Evolutionary conservation across 2,113 vertebrate genomes (phyloP).

Genomic region (Spea multiplicata): DNA sequence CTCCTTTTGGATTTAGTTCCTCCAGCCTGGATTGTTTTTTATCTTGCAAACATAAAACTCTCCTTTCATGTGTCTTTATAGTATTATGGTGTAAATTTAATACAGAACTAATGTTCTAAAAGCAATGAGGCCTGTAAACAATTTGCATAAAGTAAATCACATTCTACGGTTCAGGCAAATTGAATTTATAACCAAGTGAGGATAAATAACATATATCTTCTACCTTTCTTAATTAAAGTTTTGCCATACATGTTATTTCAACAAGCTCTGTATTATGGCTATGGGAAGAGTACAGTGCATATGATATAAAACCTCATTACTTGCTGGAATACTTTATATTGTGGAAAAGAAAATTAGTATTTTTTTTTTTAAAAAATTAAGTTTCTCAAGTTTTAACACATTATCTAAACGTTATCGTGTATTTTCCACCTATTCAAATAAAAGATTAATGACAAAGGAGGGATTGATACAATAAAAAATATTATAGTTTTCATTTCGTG

Average conservation of each 20-base stretch:
- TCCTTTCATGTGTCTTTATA: slow-evolving; percentile 11
- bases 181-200: slow-evolving; percentile 33
- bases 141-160: slow-evolving; percentile 38
- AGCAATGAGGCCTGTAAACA: slow-evolving; percentile 38
- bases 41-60: slow-evolving; percentile 12
- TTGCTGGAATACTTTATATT: background rate
- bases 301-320: slow-evolving; percentile 36
- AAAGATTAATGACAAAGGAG: too few species aligned
- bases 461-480: too few species aligned
- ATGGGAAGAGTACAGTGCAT: slow-evolving; percentile 12
- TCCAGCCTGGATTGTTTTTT: slow-evolving; percentile 6
- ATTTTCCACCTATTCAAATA: too few species aligned
- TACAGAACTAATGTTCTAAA: slow-evolving; percentile 33
- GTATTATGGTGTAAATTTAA: slow-evolving; percentile 32
- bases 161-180: slow-evolving; percentile 21
- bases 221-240: slow-evolving; percentile 40
- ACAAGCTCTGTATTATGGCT: background rate
- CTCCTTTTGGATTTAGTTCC: slow-evolving; percentile 2
- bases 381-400: background rate
- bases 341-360: too few species aligned
- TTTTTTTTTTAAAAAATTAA: background rate
- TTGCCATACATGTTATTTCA: slow-evolving; percentile 31
- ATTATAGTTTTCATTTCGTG: too few species aligned
- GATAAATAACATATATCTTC: slow-evolving; percentile 32
- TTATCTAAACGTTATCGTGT: too few species aligned